Percentiles rank a stretch among this genome's conserved stretches.
Evolutionary conservation across 2,888 invertebrate genomes (phyloP).

Genomic region (Trilocha varians): DNA sequence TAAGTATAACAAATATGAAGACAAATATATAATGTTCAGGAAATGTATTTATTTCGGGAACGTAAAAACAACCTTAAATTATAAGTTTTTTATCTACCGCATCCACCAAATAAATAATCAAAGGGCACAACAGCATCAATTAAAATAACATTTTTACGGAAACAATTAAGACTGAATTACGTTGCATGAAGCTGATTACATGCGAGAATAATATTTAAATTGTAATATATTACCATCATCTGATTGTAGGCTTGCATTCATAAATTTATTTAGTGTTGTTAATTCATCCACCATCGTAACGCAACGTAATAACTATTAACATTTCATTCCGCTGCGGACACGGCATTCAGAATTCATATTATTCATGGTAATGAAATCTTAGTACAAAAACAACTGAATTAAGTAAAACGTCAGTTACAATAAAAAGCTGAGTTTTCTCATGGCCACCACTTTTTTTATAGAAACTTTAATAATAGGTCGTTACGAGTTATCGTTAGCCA

Average conservation of each 20-base stretch:
- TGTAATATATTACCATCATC: not conserved
- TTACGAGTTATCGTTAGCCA: constrained; percentile 4
- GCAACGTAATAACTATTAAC: not conserved
- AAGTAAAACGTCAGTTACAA: constrained; percentile 38
- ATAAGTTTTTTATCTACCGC: too few species aligned
- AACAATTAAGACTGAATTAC: too few species aligned
- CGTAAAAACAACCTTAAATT: too few species aligned
- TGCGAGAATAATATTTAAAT: not conserved
- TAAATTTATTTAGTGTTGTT: not conserved
- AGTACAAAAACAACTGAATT: constrained; percentile 27
- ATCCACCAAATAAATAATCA: too few species aligned
- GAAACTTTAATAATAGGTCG: constrained; percentile 25
- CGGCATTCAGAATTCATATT: constrained; percentile 22
- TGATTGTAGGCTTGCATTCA: not conserved
- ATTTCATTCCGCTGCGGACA: not conserved
- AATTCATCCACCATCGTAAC: not conserved
- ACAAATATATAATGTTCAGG: too few species aligned
- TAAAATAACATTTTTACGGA: too few species aligned
- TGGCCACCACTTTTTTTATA: constrained; percentile 32
- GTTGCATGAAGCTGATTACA: too few species aligned
- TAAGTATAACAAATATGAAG: too few species aligned
- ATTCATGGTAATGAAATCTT: constrained; percentile 30
- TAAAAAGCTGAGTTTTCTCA: constrained; percentile 38
- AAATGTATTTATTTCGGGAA: too few species aligned
- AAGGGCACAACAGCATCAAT: too few species aligned